A percentile compares a stretch with the other conserved stretches of the same genome.
Conservation (phyloP, 2,888 invertebrate genomes). For the Polyploca ridens region DNA sequence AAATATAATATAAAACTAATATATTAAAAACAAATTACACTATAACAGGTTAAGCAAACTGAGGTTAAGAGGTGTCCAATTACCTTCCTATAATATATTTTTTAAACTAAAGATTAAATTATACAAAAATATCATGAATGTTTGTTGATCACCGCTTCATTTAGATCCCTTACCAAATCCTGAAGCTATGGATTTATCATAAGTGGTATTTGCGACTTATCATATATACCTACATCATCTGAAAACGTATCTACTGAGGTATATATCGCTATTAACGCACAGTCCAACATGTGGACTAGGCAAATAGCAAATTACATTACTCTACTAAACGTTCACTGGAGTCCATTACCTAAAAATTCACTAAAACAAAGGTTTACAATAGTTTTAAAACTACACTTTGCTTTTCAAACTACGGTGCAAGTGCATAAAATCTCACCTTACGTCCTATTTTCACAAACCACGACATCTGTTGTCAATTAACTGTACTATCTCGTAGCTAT, state of each 20-base stretch:
- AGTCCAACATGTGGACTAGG: neutral
- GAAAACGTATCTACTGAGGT: neutral
- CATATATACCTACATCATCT: neutral
- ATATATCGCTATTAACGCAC: constrained; percentile 2
- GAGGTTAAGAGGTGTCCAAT: too few relatives aligned
- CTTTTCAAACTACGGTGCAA: too few relatives aligned
- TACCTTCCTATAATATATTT: too few relatives aligned
- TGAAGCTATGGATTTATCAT: neutral
- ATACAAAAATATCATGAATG: too few relatives aligned
- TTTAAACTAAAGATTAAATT: too few relatives aligned
- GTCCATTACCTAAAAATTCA: constrained; percentile 28
- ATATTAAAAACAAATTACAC: too few relatives aligned
- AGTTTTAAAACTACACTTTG: constrained; percentile 17
- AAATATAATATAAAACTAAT: neutral
- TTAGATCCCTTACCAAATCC: neutral
- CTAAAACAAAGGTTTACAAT: constrained; percentile 29
- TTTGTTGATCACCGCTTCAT: too few relatives aligned
- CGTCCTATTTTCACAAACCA: neutral
- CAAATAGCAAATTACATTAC: neutral
- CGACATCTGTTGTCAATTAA: constrained; percentile 6
- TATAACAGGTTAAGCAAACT: too few relatives aligned
- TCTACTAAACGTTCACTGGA: constrained; percentile 18
- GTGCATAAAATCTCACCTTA: neutral
- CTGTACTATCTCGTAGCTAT: neutral
- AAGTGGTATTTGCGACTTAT: neutral